Evolutionary conservation across 2,113 vertebrate species (phyloP).

Genomic region (Neogobius melanostomus): DNA sequence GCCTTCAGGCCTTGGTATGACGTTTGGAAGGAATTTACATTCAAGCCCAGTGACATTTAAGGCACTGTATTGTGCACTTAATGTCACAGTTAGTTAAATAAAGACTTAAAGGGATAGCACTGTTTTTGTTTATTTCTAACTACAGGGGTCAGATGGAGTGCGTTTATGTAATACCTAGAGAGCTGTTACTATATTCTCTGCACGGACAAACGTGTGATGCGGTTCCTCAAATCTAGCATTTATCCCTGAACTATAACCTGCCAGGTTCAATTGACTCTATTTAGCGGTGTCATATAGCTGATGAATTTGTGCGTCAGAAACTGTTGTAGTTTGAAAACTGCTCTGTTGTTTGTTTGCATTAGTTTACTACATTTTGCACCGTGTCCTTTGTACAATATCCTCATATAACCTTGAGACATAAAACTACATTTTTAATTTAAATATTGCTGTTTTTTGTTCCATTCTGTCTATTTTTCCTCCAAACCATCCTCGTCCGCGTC

Average conservation of each 20-base stretch:
- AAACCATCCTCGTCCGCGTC: background rate
- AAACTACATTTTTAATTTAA: background rate
- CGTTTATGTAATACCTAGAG: background rate
- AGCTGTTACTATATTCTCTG: background rate
- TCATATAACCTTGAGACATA: background rate
- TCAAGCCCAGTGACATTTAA: slow-evolving; percentile 12
- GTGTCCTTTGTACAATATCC: background rate
- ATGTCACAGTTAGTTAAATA: background rate
- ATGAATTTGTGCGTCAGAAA: too few relatives aligned
- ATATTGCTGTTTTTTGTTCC: background rate
- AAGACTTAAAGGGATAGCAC: background rate
- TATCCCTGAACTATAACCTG: too few relatives aligned
- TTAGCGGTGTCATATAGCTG: too few relatives aligned
- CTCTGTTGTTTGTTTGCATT: background rate
- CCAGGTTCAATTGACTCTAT: too few relatives aligned
- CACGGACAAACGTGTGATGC: background rate
- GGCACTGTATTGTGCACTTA: background rate
- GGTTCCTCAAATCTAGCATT: background rate
- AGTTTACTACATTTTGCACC: background rate
- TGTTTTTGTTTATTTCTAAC: background rate
- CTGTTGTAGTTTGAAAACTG: background rate
- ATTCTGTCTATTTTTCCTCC: too few relatives aligned
- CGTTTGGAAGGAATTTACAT: slow-evolving; percentile 6
- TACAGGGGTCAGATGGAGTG: background rate
- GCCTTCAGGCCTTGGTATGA: background rate